phyloP scores from a whole-genome alignment of 2,113 vertebrate species.

The Monopterus albus region DNA sequence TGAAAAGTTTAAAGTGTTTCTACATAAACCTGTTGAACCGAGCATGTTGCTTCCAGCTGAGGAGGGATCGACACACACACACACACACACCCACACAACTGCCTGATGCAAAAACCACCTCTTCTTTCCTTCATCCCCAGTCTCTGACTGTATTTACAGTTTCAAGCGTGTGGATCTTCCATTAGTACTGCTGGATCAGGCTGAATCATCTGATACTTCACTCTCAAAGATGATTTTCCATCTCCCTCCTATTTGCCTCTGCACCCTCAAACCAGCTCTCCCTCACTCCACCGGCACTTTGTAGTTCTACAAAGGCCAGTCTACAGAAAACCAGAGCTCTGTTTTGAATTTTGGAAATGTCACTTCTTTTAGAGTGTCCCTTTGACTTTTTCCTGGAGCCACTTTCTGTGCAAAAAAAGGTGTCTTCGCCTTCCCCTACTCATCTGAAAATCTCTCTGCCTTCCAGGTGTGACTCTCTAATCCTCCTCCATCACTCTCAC shows the following conservation, averaged over 20 bases:
- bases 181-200: not conserved
- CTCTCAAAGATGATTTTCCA: conserved; percentile 18
- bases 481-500: not conserved
- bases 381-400: conserved; percentile 35
- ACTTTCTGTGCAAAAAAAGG: conserved; percentile 17
- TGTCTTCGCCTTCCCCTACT: conserved; percentile 1
- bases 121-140: not conserved
- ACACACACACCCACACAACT: not conserved
- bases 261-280: not conserved
- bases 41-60: conserved; percentile 34
- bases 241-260: not conserved
- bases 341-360: conserved; percentile 51
- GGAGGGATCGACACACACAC: not conserved
- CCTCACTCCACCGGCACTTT: not conserved
- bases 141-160: not conserved
- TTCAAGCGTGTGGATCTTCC: conserved; percentile 2
- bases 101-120: conserved; percentile 37
- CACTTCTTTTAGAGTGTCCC: conserved; percentile 43
- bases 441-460: not conserved
- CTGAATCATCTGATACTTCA: not conserved
- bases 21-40: conserved; percentile 47
- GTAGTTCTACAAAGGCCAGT: not conserved
- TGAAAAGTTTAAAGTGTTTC: conserved; percentile 41
- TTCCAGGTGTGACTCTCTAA: conserved; percentile 4
- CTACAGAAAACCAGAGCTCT: conserved; percentile 18